These are phyloP conservation scores for Phortica okadai DNA, from an alignment of 2,888 invertebrate species.

Conservation along the genomic window DNA sequence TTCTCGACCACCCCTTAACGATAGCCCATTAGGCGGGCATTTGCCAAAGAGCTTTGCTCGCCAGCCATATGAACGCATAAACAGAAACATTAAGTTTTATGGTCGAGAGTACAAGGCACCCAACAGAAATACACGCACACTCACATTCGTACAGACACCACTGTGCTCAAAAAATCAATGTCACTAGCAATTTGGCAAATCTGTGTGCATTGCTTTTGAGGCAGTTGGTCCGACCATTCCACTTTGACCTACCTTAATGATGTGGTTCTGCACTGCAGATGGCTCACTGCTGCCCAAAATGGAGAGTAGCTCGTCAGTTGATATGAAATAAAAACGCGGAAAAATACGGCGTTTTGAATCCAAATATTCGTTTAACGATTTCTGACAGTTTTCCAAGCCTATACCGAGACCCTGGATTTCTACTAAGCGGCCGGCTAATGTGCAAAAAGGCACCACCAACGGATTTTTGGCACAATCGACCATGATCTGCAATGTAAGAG, in stretches of 20 bases:
- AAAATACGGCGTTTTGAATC: constrained; percentile 92
- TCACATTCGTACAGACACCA: constrained; percentile 41
- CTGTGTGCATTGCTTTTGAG: constrained; percentile 57
- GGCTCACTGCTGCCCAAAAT: constrained; percentile 92
- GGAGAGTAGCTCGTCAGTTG: constrained; percentile 92
- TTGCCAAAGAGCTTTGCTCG: not conserved
- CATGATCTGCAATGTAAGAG: constrained; percentile 82
- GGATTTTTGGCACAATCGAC: constrained; percentile 87
- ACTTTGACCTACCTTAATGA: constrained; percentile 84
- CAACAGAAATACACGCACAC: constrained; percentile 9
- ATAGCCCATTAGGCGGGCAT: too few relatives aligned
- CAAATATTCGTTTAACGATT: constrained; percentile 92
- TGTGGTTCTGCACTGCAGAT: constrained; percentile 91
- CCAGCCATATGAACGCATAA: constrained; percentile 67
- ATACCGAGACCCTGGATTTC: constrained; percentile 85
- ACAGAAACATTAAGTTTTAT: constrained; percentile 72
- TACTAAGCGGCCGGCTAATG: constrained; percentile 83
- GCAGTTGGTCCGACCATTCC: not conserved
- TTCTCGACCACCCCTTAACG: not conserved
- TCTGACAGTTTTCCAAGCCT: constrained; percentile 92
- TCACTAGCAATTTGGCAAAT: constrained; percentile 68
- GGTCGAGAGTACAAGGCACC: constrained; percentile 47
- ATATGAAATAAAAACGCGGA: constrained; percentile 95
- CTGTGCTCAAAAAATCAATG: constrained; percentile 66
- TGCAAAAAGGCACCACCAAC: constrained; percentile 88